Evolutionary conservation across 1,140 invertebrate species (phyloP).

Genomic region (Patella vulgata): DNA sequence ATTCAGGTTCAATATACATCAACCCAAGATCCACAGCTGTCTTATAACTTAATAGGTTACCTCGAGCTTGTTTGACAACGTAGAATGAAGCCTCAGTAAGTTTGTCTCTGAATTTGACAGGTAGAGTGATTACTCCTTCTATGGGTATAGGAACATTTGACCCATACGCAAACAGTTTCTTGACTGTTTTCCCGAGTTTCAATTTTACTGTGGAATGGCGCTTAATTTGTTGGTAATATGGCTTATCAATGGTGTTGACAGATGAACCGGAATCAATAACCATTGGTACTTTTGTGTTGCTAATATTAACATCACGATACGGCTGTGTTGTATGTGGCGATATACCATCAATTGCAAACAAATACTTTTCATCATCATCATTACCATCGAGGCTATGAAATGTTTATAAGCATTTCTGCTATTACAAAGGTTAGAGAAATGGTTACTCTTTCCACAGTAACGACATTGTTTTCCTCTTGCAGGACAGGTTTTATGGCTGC

Average conservation of each 20-base stretch:
- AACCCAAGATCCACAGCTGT: constrained; percentile 12
- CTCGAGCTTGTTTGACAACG: constrained; percentile 5
- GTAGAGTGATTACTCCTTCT: not conserved
- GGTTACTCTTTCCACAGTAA: constrained; percentile 1
- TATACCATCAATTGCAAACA: too few relatives aligned
- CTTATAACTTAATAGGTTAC: constrained; percentile 11
- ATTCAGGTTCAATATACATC: too few relatives aligned
- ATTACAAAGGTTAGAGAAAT: not conserved
- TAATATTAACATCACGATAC: not conserved
- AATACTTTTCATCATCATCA: too few relatives aligned
- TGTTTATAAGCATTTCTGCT: too few relatives aligned
- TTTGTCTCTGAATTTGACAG: not conserved
- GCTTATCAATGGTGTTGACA: constrained; percentile 1
- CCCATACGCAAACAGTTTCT: constrained; percentile 9
- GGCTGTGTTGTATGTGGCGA: too few relatives aligned
- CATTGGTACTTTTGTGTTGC: not conserved
- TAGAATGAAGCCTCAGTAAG: not conserved
- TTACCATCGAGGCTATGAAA: too few relatives aligned
- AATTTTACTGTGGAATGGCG: not conserved
- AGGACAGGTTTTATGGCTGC: constrained; percentile 3
- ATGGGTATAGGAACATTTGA: not conserved
- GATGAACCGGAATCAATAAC: constrained; percentile 7
- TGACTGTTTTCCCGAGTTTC: constrained; percentile 3
- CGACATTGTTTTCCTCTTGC: not conserved
- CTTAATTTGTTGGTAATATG: not conserved